These are phyloP conservation scores for Aplidium turbinatum DNA, from an alignment of 23 tunicate genomes.

Conservation along the genomic window DNA sequence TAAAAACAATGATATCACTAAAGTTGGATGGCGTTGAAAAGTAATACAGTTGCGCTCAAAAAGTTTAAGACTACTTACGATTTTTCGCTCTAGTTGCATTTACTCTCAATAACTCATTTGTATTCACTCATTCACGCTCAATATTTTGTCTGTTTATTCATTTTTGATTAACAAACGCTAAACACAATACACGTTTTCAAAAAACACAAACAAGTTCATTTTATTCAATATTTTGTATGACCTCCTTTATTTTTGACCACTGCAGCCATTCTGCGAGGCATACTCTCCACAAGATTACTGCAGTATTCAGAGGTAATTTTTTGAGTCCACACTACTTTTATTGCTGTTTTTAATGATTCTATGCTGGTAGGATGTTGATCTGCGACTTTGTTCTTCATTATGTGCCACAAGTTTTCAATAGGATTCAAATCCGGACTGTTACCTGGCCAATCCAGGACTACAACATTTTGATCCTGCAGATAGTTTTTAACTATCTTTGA, in stretches of 20 bases:
- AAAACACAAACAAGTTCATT: too few relatives aligned
- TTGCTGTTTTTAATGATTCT: too few relatives aligned
- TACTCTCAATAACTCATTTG: too few relatives aligned
- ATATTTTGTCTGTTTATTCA: too few relatives aligned
- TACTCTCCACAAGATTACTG: constrained; percentile 22
- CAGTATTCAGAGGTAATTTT: constrained; percentile 25
- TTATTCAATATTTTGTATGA: constrained; percentile 34
- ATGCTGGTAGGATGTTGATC: constrained; percentile 21
- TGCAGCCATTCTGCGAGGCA: constrained; percentile 24
- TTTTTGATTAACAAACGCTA: too few relatives aligned
- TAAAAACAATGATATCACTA: too few relatives aligned
- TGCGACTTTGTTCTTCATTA: constrained; percentile 31
- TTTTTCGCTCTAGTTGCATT: too few relatives aligned
- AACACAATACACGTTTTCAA: too few relatives aligned
- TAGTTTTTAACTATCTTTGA: constrained; percentile 18
- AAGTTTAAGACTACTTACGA: too few relatives aligned
- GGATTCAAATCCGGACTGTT: constrained; percentile 31
- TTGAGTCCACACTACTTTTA: constrained; percentile 20
- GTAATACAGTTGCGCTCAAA: too few relatives aligned
- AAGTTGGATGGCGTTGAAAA: too few relatives aligned
- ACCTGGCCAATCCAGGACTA: constrained; percentile 24
- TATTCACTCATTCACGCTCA: too few relatives aligned
- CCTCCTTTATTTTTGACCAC: constrained; percentile 33
- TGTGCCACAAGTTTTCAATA: constrained; percentile 24
- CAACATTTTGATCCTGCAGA: constrained; percentile 20